Base-by-base conservation (phyloP, 2,113 vertebrate species). In the Gadus chalcogrammus region DNA sequence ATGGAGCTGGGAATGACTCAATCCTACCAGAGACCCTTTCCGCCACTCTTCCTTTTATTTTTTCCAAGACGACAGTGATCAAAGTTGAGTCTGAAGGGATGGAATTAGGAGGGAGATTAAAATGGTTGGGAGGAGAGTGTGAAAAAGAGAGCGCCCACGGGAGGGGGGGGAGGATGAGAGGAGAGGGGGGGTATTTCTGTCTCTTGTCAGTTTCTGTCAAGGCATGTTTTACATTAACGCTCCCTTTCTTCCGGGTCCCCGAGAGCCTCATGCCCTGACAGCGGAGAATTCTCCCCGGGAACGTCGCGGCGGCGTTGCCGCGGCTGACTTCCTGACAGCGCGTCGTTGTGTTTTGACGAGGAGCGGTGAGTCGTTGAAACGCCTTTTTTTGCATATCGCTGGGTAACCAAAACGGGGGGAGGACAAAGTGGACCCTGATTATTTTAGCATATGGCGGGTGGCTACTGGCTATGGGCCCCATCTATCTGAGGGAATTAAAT, bases 161-260 rank as follows among this genome's bases (percentile, higher is more conserved):
- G 75, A 64, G 78, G 24, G 38, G 24, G 38, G 42, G 18, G 20
- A n/a, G 42, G 8, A 75, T 73, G 77, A 73, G 79, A 63, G 78
- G 75, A 68, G 70, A 76, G 71, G 53, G 35, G 20, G 22, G 75
- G 73, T 75, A 73, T 78, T 80, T 84, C 84, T 80, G 84, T 88
- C 84, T 77, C 83, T 79, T 88, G 89, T 84, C 87, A 84, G 73
- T 74, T 81, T 78, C 85, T 89, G 88, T 88, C 85, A 82, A 71
- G 83, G 82, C 88, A 85, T 85, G 87, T 88, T 90, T 88, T 83
- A 88, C 84, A 90, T 89, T 90, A 79, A 65, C 88, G 88, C 83
- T 77, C 87, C 69, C 38, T 65, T 79, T 74, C 55, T n/a, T 6
- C 55, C 55, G 55, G 15, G 15, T 5, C 55, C 15, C 55, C 5